Conservation (phyloP, 2,113 vertebrate genomes). For the Theropithecus gelada region DNA sequence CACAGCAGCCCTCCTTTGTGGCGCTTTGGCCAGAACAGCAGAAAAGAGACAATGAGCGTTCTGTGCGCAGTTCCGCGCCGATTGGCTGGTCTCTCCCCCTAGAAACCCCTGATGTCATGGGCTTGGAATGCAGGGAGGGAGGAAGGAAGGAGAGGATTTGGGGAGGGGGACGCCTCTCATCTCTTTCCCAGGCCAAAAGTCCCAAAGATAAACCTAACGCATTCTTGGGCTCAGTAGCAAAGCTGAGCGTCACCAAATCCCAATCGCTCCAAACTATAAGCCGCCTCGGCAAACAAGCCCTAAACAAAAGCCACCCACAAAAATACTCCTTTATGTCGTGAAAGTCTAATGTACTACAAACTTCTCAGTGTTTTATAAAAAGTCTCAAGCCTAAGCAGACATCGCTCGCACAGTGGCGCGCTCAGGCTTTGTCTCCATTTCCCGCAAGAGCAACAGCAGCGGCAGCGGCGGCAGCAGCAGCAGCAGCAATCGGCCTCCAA, state of each 20-base stretch:
- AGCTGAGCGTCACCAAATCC: neutral
- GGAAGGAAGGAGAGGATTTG: conserved; percentile 71
- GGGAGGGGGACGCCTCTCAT: conserved; percentile 76
- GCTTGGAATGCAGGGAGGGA: conserved; percentile 81
- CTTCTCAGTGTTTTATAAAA: neutral
- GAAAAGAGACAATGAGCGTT: conserved; percentile 83
- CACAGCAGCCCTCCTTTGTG: conserved; percentile 82
- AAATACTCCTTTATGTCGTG: neutral
- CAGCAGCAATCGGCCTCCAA: neutral
- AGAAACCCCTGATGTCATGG: conserved; percentile 85
- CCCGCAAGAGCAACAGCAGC: neutral
- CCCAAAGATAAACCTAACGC: conserved; percentile 52
- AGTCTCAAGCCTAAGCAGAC: neutral
- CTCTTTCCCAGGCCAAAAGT: conserved; percentile 62
- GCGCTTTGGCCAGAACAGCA: conserved; percentile 78
- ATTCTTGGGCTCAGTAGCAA: neutral
- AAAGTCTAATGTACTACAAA: neutral
- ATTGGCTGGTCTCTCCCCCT: conserved; percentile 81
- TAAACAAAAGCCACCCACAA: conserved; percentile 46
- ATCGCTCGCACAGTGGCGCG: neutral
- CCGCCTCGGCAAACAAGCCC: neutral
- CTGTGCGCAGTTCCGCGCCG: conserved; percentile 81
- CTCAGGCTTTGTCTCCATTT: conserved; percentile 61
- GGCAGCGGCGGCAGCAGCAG: neutral
- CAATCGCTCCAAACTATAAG: neutral